These are phyloP conservation scores for Dione juno DNA, from an alignment of 2,888 invertebrate genomes.

Conservation along the genomic window DNA sequence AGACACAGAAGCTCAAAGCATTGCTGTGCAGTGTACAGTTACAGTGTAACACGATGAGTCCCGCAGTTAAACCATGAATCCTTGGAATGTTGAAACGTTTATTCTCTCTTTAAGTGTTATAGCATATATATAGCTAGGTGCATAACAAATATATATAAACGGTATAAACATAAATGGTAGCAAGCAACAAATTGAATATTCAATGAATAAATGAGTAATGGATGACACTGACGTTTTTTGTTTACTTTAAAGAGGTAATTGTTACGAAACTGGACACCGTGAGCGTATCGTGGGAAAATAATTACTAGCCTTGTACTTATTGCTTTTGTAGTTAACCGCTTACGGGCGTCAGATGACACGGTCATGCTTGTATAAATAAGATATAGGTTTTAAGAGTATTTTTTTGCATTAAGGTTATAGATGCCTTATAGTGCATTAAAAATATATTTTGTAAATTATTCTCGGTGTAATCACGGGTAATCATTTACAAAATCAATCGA, in stretches of 20 bases:
- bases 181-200: constrained; percentile 1
- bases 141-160: not conserved
- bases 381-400: constrained; percentile 30
- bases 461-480: not conserved
- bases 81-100: too few species aligned
- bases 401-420: not conserved
- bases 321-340: constrained; percentile 62
- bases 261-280: constrained; percentile 46
- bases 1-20: too few species aligned
- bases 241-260: constrained; percentile 35
- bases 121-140: not conserved
- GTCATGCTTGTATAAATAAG: constrained; percentile 58
- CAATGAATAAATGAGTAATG: constrained; percentile 6
- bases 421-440: too few species aligned
- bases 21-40: too few species aligned
- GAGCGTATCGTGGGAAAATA: constrained; percentile 66
- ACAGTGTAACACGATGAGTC: too few species aligned
- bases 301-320: constrained; percentile 58
- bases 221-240: constrained; percentile 28
- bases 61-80: too few species aligned
- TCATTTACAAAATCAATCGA: too few species aligned
- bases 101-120: not conserved
- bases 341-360: constrained; percentile 64
- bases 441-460: not conserved
- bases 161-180: not conserved